A percentile compares a stretch with the other conserved stretches of the same genome.
phyloP scores from a whole-genome alignment of 2,113 vertebrate genomes.

The Phoenicopterus ruber region DNA sequence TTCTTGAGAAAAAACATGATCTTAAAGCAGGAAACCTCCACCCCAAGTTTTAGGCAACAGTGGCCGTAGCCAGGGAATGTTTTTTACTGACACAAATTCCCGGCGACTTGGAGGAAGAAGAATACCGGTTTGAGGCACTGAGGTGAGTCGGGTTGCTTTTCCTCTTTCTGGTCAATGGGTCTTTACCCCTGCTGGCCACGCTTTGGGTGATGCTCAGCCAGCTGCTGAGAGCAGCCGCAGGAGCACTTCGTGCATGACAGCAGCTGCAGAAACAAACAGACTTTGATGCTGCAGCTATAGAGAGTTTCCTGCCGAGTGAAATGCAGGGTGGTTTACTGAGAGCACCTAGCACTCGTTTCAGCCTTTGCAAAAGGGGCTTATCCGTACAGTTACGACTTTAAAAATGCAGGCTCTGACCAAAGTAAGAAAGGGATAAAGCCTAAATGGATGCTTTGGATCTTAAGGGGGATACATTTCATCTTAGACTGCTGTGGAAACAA shows the following conservation, averaged over 20 bases:
- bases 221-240: neutral
- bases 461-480: neutral
- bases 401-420: neutral
- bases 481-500: neutral
- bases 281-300: neutral
- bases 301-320: neutral
- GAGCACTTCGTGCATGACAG: neutral
- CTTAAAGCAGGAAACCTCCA: neutral
- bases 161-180: neutral
- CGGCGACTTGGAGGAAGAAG: accelerated
- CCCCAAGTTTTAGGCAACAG: neutral
- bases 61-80: neutral
- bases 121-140: neutral
- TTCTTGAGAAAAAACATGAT: neutral
- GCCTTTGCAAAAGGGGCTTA: neutral
- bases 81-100: neutral
- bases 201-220: neutral
- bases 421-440: neutral
- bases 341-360: neutral
- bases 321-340: neutral
- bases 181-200: accelerated
- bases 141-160: neutral
- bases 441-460: neutral
- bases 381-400: neutral
- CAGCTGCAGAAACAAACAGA: slow-evolving; percentile 24